phyloP scores from a whole-genome alignment of 2,113 vertebrate species.

The Triplophysa dalaica region DNA sequence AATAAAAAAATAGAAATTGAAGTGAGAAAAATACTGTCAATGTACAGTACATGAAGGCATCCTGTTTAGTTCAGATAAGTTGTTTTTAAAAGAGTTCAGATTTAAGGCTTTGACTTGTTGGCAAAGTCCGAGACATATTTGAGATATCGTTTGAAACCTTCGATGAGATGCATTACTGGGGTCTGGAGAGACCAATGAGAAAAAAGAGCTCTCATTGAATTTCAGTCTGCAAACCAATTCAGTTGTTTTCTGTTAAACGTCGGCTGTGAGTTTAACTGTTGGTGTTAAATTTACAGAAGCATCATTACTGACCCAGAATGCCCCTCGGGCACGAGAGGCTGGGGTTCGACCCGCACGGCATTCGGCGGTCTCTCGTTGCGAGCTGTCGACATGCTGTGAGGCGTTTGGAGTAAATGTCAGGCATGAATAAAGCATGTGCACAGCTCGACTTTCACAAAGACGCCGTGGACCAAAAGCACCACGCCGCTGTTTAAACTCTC shows the following conservation, averaged over 20 bases:
- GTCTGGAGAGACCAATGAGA: too few species aligned
- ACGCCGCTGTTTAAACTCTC: slow-evolving; percentile 15
- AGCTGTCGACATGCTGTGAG: slow-evolving; percentile 59
- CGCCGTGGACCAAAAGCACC: slow-evolving; percentile 61
- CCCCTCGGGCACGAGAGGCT: neutral
- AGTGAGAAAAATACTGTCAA: too few species aligned
- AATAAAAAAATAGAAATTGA: too few species aligned
- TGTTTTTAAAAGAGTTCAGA: too few species aligned
- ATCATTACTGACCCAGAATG: neutral
- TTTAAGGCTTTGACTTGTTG: too few species aligned
- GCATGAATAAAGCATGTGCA: slow-evolving; percentile 73
- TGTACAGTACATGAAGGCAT: too few species aligned
- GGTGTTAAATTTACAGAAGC: neutral
- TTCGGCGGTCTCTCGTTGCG: slow-evolving; percentile 66
- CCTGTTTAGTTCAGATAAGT: too few species aligned
- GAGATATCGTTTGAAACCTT: too few species aligned
- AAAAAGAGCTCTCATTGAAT: too few species aligned
- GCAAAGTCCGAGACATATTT: neutral
- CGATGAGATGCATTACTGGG: too few species aligned
- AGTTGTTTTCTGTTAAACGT: too few species aligned
- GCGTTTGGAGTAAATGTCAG: slow-evolving; percentile 67
- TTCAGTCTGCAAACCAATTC: too few species aligned
- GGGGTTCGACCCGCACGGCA: slow-evolving; percentile 56
- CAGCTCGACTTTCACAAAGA: slow-evolving; percentile 69
- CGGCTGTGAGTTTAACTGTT: neutral